These are phyloP conservation scores for Atherinosoma microstoma DNA, from an alignment of 2,797 vertebrate genomes.

Conservation along the genomic window DNA sequence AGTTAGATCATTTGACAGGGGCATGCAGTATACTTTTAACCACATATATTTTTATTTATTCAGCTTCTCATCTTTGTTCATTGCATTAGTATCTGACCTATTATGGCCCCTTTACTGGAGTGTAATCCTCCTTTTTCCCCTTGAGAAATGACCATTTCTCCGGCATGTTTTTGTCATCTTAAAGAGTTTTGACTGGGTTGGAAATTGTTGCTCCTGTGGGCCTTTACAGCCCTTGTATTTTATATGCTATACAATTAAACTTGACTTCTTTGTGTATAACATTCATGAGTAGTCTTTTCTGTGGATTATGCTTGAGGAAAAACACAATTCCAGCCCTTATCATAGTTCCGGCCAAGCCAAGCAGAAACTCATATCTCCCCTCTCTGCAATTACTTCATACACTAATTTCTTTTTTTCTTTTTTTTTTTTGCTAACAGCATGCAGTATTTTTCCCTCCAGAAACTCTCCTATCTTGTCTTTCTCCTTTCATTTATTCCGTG, in stretches of 20 bases:
- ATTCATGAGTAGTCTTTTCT: conserved; percentile 38
- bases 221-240: conserved; percentile 18
- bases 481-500: conserved; percentile 16
- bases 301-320: conserved; percentile 35
- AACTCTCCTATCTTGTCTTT: conserved; percentile 20
- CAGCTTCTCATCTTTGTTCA: conserved; percentile 6
- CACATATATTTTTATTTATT: conserved; percentile 20
- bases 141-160: conserved; percentile 9
- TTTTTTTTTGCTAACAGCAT: conserved; percentile 42
- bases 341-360: conserved; percentile 36
- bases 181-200: conserved; percentile 18
- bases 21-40: background rate
- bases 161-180: conserved; percentile 28
- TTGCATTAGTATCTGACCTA: conserved; percentile 11
- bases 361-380: conserved; percentile 51
- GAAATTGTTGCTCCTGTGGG: conserved; percentile 7
- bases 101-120: background rate
- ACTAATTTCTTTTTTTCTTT: conserved; percentile 23
- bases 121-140: conserved; percentile 11
- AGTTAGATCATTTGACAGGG: conserved; percentile 34
- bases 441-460: conserved; percentile 17
- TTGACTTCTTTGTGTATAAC: conserved; percentile 39
- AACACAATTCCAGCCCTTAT: conserved; percentile 44
- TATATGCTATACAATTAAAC: conserved; percentile 42
- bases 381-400: conserved; percentile 44